Conservation (phyloP, 2,888 invertebrate genomes). For the Nineta flava region DNA sequence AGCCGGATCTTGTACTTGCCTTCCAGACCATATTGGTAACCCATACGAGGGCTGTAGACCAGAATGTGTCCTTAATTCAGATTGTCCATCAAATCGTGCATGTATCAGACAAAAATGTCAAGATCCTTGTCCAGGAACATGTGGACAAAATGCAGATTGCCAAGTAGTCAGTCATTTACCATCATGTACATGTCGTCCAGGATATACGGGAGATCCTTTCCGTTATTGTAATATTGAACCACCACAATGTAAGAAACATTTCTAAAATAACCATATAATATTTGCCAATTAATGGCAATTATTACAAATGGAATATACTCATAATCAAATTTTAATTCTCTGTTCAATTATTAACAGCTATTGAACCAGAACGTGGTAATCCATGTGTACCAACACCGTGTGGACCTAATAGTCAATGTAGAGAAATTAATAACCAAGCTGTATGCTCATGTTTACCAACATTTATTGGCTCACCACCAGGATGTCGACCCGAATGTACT, state of each 20-base stretch:
- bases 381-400: slow-evolving; percentile 69
- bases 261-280: not conserved
- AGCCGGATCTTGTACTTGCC: slow-evolving; percentile 33
- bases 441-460: slow-evolving; percentile 61
- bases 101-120: slow-evolving; percentile 50
- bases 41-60: slow-evolving; percentile 54
- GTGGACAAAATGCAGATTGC: slow-evolving; percentile 47
- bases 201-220: slow-evolving; percentile 54
- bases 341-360: slow-evolving; percentile 17
- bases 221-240: slow-evolving; percentile 18
- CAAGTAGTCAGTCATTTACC: slow-evolving; percentile 35
- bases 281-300: too few relatives aligned
- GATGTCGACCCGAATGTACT: slow-evolving; percentile 57
- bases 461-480: slow-evolving; percentile 61
- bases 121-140: slow-evolving; percentile 52
- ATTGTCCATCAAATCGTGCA: slow-evolving; percentile 45
- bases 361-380: slow-evolving; percentile 24
- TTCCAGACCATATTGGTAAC: slow-evolving; percentile 47
- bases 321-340: too few relatives aligned
- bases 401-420: slow-evolving; percentile 66
- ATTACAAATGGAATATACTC: too few relatives aligned
- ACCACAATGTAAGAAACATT: not conserved
- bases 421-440: slow-evolving; percentile 37
- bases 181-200: slow-evolving; percentile 35
- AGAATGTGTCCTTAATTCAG: slow-evolving; percentile 47